Evolutionary conservation across 2,113 vertebrate species (phyloP), one percentile per base, ranked within the genome.

Genomic region (Phocoena sinus): DNA sequence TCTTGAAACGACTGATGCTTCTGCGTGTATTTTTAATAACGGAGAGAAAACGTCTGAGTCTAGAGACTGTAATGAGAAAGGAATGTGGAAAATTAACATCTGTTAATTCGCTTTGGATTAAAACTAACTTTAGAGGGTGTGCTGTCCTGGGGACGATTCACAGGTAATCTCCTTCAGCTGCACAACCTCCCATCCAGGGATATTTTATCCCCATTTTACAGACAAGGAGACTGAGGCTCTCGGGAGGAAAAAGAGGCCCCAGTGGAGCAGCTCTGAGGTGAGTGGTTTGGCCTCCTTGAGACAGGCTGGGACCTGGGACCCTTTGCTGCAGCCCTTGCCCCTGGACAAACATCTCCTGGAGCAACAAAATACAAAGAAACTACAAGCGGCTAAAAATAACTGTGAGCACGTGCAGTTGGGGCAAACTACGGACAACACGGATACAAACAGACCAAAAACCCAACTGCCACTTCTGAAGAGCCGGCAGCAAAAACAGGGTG

Each of bases 141-240:
- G 2, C 81, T 0, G 6, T 6, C 3, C 63, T 18, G 1, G 63
- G 41, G 74, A 10, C 18, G 0, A 14, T 26, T 7, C 4, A 0
- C 0, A 0, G 1, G 8, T 38, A 3, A 0, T 4, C 56, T 47
- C 2, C 0, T 28, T 1, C 28, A 0, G 3, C 38, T 6, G 21
- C 8, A 6, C 1, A 2, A 1, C 36, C 18, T 53, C 65, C 68
- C 17, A 1, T 36, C 28, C 5, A 5, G 28, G 14, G 38, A 14
- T 7, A 0, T 18, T 8, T 28, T 2, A 4, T 0, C 53, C 38
- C 53, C 47, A 1, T 18, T 38, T 18, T 2, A 36, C 38, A 25
- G 88, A 47, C 1, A 3, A 13, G 71, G 33, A 73, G 38, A 25
- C 63, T 0, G 17, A 60, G 36, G 56, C 6, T 28, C 33, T 33